Evolutionary conservation across 2,797 vertebrate genomes (phyloP), one percentile per base, ranked within the genome.

Genomic region (Syndactyla subalaris): DNA sequence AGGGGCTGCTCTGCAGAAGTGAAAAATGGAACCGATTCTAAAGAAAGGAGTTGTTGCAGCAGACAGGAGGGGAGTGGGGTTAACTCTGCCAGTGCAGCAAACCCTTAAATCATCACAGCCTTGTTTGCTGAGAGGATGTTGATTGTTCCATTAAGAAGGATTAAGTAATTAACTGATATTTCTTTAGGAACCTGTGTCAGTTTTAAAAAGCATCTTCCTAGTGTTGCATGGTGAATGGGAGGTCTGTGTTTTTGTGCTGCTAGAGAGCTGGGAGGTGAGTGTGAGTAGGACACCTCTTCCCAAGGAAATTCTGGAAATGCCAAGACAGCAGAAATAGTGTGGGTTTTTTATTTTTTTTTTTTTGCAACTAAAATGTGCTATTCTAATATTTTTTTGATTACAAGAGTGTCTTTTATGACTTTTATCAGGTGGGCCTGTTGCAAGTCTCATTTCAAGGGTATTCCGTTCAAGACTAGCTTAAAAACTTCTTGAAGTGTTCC

Each of bases 121-220:
- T 92, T 96, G 93, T 95, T 98, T 97, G 94, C 95, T 86, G 84
- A 95, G 95, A 96, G 88, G 82, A 83, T 91, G 95, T 95, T 97
- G 94, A 97, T 97, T 76, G 71, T 97, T 96, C 95, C 91, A 85
- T 97, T 97, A 96, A 95, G 95, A 91, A 95, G 92, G 91, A 85
- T 97, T 96, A 97, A 97, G 85, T 93, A 97, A 97, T 97, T 97
- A 97, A 89, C 90, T 94, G 96, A 22, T 96, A 92, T 41, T 91
- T 97, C 89, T 92, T 95, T 95, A 95, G 92, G 88, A 96, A 80
- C 88, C 67, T 73, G 10, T 72, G 86, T 92, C 88, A 88, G 84
- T 86, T 85, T 92, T 86, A 85, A 70, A 83, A 92, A 86, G 78
- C 86, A 55, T 95, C 71, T 85, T 81, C 62, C 70, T 32, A 26